Evolutionary conservation across 2,888 invertebrate species (phyloP), one percentile per base, ranked within the genome.

Genomic region (Oscheius sp.): DNA sequence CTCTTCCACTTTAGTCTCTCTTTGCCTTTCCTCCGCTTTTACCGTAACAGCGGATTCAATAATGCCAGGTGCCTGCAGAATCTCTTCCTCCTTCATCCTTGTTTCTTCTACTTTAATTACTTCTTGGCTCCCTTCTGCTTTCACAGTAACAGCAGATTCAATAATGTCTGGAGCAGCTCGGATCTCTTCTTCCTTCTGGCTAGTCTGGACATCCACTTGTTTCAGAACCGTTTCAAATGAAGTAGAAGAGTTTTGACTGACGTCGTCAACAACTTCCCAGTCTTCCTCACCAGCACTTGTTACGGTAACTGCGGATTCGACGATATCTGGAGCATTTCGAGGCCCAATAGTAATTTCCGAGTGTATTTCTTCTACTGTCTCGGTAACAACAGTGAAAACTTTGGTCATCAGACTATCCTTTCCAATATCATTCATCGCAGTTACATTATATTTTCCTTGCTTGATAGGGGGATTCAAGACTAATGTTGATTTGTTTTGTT

Each of bases 401-500:
- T 78, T 76, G 0, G 80, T 76, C 13, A 70, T 69, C 45, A 78
- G 68, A n/a, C 76, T 73, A 27, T 79, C 76, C 29, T 77, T 77
- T 70, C 87, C 81, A 23, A 79, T 79, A 41, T 84, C 82, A 66
- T 88, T 85, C 18, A 68, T 70, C 1, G 85, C 84, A 1, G 83
- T 82, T 2, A 84, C 85, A 23, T 76, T 77, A 76, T 86, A 85
- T 61, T 84, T 79, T 53, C 87, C 88, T 35, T 78, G 80, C 49
- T 83, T 81, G 7, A 86, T 80, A 12, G 86, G 86, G 9, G 85
- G 83, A 63, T 86, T 78, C 9, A 84, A 73, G 7, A 85, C 79
- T 7, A 87, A 75, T 23, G 84, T 86, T 7, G 85, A 86, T 55
- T 81, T 72, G 70, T 86, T 85, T 56, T 83, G 83, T 69, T 84